phyloP scores from a whole-genome alignment of 2,113 vertebrate species.

The Sarotherodon lohbergeri region DNA sequence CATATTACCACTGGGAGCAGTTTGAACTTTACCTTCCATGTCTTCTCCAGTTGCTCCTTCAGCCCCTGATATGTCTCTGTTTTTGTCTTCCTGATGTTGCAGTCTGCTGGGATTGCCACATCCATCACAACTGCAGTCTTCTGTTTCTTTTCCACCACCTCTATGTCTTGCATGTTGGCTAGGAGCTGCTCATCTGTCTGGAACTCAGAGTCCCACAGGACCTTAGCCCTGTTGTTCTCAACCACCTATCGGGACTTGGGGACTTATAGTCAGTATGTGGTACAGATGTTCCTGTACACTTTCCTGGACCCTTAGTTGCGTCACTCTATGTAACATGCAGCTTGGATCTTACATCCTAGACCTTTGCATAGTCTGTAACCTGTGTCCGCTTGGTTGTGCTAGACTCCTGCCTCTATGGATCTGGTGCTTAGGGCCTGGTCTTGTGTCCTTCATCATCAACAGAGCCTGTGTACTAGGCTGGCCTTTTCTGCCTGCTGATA shows the following conservation, averaged over 20 bases:
- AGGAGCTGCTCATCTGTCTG: background rate
- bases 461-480: background rate
- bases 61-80: background rate
- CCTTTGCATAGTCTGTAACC: background rate
- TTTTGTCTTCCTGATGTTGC: background rate
- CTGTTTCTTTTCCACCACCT: background rate
- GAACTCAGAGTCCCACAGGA: background rate
- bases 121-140: background rate
- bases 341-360: background rate
- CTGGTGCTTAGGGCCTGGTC: background rate
- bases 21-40: background rate
- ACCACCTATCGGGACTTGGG: background rate
- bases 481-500: background rate
- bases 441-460: background rate
- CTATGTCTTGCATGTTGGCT: background rate
- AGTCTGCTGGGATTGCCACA: background rate
- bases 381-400: background rate
- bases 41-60: background rate
- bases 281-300: background rate
- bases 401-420: background rate
- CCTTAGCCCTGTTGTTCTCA: background rate
- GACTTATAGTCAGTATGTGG: background rate
- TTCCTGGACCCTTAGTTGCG: background rate
- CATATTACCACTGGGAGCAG: background rate
- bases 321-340: background rate